These are phyloP conservation scores for Tethea ocularis DNA, from an alignment of 2,888 invertebrate species.

Conservation along the genomic window DNA sequence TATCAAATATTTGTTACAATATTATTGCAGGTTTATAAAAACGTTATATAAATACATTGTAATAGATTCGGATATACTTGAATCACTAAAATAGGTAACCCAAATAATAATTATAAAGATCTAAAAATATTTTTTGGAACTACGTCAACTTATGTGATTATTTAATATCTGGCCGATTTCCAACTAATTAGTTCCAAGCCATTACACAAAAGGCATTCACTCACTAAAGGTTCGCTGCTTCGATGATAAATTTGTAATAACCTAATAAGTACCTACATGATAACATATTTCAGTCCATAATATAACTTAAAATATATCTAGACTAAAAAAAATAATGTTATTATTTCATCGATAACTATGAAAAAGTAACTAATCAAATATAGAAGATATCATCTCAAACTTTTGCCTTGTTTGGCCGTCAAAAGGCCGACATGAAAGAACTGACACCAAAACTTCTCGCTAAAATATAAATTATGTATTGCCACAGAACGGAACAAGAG, in stretches of 20 bases:
- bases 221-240: background rate
- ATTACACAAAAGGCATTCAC: background rate
- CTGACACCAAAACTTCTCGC: background rate
- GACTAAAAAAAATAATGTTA: no score
- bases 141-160: no score
- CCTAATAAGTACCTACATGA: no score
- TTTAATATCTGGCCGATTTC: background rate
- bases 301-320: no score
- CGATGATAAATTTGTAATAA: background rate
- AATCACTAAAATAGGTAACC: no score
- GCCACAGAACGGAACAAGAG: background rate
- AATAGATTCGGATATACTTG: no score
- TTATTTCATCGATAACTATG: no score
- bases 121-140: background rate
- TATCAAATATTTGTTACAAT: no score
- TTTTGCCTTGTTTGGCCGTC: background rate
- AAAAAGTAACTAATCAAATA: no score
- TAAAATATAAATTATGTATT: constrained; percentile 3
- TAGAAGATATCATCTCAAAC: background rate
- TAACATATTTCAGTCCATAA: background rate
- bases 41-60: no score
- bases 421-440: background rate
- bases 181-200: background rate
- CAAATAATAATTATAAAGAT: no score
- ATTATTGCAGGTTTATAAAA: no score